Evolutionary conservation across 2,113 vertebrate genomes (phyloP), one percentile per base, ranked within the genome.

Genomic region (Zapornia atra): DNA sequence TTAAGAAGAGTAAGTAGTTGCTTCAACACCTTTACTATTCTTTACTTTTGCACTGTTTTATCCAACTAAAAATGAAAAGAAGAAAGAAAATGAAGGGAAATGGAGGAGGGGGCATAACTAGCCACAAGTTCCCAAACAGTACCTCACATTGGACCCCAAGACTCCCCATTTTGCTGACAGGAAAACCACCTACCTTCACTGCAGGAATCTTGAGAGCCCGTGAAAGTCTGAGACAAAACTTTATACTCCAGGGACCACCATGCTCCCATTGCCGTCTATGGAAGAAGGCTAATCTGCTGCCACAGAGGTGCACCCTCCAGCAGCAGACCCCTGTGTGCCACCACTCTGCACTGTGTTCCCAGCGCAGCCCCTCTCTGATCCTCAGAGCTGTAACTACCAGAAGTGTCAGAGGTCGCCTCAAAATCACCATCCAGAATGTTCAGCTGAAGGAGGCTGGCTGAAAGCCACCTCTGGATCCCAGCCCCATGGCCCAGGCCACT

Each of bases 291-390:
- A 44, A 61, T 14, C 18, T 70, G 36, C 46, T 75, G n/a, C 19
- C 4, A 4, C 36, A 59, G 46, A 61, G 6, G 8, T 5, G 2
- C 59, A 22, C 10, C 18, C n/a, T 82, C 29, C 29, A 24, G 70
- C 34, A 84, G 57, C 38, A 82, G 29, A 40, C 6, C 14, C 22
- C 38, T 18, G 9, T 14, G 9, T 53, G 17, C 29, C 42, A 72
- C 5, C 26, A 11, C 19, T 20, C 1, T 20, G 7, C 2, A 4
- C 1, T 14, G 0, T 10, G 2, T 20, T 28, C 14, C 12, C 6
- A 68, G 19, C 4, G 2, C 9, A 63, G n/a, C 21, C 18, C 10
- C 40, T 61, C 77, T 61, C 31, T 65, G 42, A 65, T 10, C 38
- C 40, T 38, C 8, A 4, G 13, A 79, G 14, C 5, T 66, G 25